Evolutionary conservation across 2,113 vertebrate genomes (phyloP), one percentile per base, ranked within the genome.

Genomic region (Crypturellus undulatus): DNA sequence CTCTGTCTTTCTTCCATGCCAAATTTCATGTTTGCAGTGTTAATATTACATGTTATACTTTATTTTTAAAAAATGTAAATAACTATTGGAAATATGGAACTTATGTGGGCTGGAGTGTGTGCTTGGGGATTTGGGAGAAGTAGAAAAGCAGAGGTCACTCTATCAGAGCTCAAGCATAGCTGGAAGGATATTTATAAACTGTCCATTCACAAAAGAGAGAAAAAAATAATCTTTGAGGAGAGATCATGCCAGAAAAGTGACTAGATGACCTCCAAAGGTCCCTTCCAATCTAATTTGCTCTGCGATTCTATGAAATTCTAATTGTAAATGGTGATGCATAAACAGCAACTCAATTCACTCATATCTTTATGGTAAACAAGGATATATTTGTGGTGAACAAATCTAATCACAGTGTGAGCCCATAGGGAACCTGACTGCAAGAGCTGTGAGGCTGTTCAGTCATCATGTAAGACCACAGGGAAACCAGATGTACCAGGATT

Each of bases 401-500:
- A 96, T 96, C 88, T 96, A 92, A 94, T 96, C 96, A 96, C 95
- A 95, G 95, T 96, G 80, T 95, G 89, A 96, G 90, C 89, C 95
- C 67, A 93, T 91, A 70, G 95, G 94, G 89, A 96, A 96, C 83
- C 92, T 96, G 94, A 93, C 92, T 51, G 21, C 90, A 95, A 96
- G 96, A 95, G 92, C 96, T 97, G 94, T 89, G 88, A 96, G 67
- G 95, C 93, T 96, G 92, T 94, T 97, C 96, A 93, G 92, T 89
- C 90, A 88, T 97, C 95, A 82, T 97, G 96, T 97, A 95, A 97
- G 95, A 97, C 96, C 93, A 96, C 95, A 90, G 96, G 94, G 90
- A 96, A 96, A 97, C 95, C 95, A 97, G 96, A 97, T 97, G 96
- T 97, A 96, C 93, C 92, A 84, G 83, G 92, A 94, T 97, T 95